Percentiles rank a stretch among this genome's conserved stretches.
These are phyloP conservation scores for Chydorus sphaericus DNA, from an alignment of 2,888 invertebrate genomes.

Conservation along the genomic window DNA sequence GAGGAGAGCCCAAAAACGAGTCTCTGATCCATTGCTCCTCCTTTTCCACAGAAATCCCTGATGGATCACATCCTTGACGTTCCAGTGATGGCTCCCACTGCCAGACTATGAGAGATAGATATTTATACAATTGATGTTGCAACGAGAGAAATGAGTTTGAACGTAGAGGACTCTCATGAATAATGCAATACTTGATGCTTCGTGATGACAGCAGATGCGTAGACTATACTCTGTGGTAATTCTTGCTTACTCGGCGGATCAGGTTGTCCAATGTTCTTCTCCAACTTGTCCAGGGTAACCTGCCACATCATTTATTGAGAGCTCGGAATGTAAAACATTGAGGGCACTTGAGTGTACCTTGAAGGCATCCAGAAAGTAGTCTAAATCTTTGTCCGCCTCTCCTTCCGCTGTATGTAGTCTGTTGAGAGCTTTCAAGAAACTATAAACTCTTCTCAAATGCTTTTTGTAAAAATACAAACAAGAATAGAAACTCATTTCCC, in stretches of 20 bases:
- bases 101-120: neutral
- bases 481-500: no score
- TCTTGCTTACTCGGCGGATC: neutral
- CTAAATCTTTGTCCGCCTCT: neutral
- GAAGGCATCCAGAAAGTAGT: neutral
- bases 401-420: neutral
- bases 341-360: neutral
- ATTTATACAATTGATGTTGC: no score
- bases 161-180: neutral
- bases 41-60: slow-evolving; percentile 9
- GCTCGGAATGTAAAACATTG: neutral
- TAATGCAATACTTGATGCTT: neutral
- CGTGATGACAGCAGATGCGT: neutral
- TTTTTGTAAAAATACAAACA: no score
- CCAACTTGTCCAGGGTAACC: neutral
- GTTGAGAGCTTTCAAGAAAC: neutral
- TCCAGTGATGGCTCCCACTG: neutral
- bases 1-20: slow-evolving; percentile 9
- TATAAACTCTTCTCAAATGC: neutral
- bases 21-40: neutral
- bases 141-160: no score
- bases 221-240: neutral
- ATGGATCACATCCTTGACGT: slow-evolving; percentile 1
- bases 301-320: neutral
- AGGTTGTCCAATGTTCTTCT: neutral